Evolutionary conservation across 2,113 vertebrate species (phyloP), one percentile per base, ranked within the genome.

Genomic region (Siniperca knerii): DNA sequence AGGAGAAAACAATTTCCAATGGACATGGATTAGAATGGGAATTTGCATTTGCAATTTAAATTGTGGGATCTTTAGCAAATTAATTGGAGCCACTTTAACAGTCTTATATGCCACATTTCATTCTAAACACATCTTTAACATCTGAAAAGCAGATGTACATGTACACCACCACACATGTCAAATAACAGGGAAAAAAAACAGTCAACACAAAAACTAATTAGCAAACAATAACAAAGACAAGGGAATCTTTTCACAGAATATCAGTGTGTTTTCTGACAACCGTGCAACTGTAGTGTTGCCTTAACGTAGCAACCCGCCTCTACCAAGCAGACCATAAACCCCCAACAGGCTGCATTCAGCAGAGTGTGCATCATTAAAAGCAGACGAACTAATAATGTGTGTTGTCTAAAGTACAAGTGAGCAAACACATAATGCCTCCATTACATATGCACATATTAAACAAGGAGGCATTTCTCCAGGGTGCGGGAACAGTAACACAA

Each of bases 361-460:
- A 65, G 35, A 90, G 87, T 91, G 90, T 90, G 89, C 83, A 84
- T 92, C 92, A 92, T 92, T 93, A 93, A 86, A 84, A 81, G 57
- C 54, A 77, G 80, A 83, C 75, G 52, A 84, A 89, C 84, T 73
- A 87, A 93, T 89, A 87, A 90, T 73, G 50, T 58, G 35, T 35
- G 71, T 73, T 82, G 83, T 89, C 79, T 83, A 88, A 89, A 92
- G 61, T 83, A 82, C 73, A 79, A 85, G 78, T 79, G 77, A 84
- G 89, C 70, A 57, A 72, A 81, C 81, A 67, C 71, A 87, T 90
- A 89, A 90, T 87, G 71, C 79, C 57, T 0, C 61, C n/a, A 83
- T 94, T 91, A 83, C 64, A 29, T 85, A 92, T 94, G 92, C 87
- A 90, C 92, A 94, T 94, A 92, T 90, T 94, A 90, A 95, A 85